Conservation (phyloP, 2,888 invertebrate genomes). For the Erebia aethiops region DNA sequence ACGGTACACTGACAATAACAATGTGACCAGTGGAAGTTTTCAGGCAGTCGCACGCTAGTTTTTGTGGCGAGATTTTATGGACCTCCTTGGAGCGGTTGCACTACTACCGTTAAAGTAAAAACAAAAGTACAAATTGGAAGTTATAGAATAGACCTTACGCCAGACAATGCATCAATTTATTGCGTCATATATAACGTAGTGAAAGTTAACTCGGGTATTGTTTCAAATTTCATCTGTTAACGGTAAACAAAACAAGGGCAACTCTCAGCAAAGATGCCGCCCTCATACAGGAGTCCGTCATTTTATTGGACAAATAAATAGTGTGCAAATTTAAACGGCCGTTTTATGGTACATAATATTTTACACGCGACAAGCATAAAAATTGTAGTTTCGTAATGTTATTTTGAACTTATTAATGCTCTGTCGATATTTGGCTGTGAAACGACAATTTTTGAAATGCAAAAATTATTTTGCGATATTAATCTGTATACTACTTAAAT, state of each 20-base stretch:
- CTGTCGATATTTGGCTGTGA: too few relatives aligned
- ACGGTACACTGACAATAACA: constrained; percentile 57
- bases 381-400: constrained; percentile 23
- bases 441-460: too few relatives aligned
- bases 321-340: constrained; percentile 66
- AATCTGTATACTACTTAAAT: too few relatives aligned
- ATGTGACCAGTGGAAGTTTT: constrained; percentile 58
- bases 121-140: constrained; percentile 60
- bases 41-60: constrained; percentile 63
- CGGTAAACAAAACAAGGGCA: constrained; percentile 66
- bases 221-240: constrained; percentile 61
- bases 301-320: constrained; percentile 64
- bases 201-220: constrained; percentile 71
- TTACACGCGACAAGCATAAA: constrained; percentile 30
- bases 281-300: constrained; percentile 66
- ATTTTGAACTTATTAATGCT: constrained; percentile 1
- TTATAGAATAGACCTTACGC: constrained; percentile 53
- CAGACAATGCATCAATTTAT: constrained; percentile 69
- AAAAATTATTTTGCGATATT: too few relatives aligned
- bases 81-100: constrained; percentile 61
- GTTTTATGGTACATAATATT: constrained; percentile 43
- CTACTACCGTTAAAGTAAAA: constrained; percentile 76
- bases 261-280: constrained; percentile 56
- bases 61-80: constrained; percentile 60
- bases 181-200: constrained; percentile 77